Percentiles rank a stretch among this genome's conserved stretches.
These are phyloP conservation scores for Temnothorax nylanderi DNA, from an alignment of 1,140 invertebrate genomes.

Conservation along the genomic window DNA sequence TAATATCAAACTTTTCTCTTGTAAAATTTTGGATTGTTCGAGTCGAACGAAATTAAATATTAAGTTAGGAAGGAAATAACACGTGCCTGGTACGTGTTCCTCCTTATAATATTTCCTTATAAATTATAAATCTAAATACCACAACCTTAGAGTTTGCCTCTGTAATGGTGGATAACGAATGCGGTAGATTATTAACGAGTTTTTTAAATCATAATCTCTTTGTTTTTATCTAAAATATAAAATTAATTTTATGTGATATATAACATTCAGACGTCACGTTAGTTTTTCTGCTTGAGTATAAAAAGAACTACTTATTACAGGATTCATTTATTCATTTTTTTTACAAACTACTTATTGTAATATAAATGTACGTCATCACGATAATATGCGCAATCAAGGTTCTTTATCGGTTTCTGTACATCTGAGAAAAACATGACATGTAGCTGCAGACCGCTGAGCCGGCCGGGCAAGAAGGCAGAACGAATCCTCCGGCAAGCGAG, in stretches of 20 bases:
- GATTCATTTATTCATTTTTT: background rate
- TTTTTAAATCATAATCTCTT: background rate
- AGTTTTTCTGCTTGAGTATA: background rate
- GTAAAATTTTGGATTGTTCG: background rate
- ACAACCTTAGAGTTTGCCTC: background rate
- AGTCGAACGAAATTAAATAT: background rate
- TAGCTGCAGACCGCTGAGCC: constrained; percentile 62
- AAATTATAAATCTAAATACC: constrained; percentile 2
- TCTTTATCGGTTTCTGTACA: background rate
- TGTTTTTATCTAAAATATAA: background rate
- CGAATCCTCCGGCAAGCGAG: constrained; percentile 71
- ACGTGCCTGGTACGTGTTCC: background rate
- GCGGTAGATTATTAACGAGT: background rate
- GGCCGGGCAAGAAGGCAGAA: constrained; percentile 52
- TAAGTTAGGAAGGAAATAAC: background rate
- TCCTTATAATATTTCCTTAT: background rate
- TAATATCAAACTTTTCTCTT: background rate
- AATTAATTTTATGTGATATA: background rate
- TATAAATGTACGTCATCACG: background rate
- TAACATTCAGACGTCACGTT: background rate
- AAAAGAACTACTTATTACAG: background rate
- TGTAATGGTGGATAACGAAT: background rate
- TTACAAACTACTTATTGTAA: background rate
- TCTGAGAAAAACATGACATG: constrained; percentile 8
- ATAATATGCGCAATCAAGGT: background rate